Evolutionary conservation across 2,797 vertebrate species (phyloP), one percentile per base, ranked within the genome.

Genomic region (Clamator glandarius): DNA sequence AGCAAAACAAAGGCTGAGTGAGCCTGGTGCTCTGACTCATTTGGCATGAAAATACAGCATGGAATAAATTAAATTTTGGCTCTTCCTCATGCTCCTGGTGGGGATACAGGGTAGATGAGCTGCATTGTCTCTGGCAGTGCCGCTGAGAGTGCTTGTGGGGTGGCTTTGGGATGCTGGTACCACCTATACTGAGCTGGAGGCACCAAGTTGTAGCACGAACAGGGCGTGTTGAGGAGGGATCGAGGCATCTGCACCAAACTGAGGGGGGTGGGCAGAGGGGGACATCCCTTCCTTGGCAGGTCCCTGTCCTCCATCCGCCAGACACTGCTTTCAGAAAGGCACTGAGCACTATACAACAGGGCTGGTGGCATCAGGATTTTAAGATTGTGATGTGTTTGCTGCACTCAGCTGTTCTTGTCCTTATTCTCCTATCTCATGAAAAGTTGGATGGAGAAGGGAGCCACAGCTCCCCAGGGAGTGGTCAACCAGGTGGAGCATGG

Each of bases 51-150:
- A 96, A 86, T 61, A 55, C 75, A 85, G 89, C 62, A 4, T 1
- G 54, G 90, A 84, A 91, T 90, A 95, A 84, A 89, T 92, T 55
- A 76, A 87, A 33, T 69, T 46, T 66, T 10, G 4, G 57, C 82
- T 87, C 51, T 96, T 95, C 91, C 84, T 84, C 73, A 23, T 77
- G 66, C 66, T 95, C 36, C 54, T 1, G 1, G 48, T 28, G n/a
- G 1, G 39, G 0, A 52, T 23, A 12, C 0, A 0, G 66, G 66
- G 88, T 44, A 26, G 63, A 64, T 63, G 67, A 57, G 44, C 48
- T 1, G 12, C 0, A 0, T 2, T 64, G 55, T 68, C 59, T 50
- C 46, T 0, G 0, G 19, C 0, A 0, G 29, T 19, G 26, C 46
- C 36, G 58, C 58, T 1, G 10, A 50, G 42, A 20, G 15, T 0